A percentile compares a stretch with the other conserved stretches of the same genome.
These are phyloP conservation scores for Cheilosia impressa DNA, from an alignment of 2,888 invertebrate genomes.

Conservation along the genomic window DNA sequence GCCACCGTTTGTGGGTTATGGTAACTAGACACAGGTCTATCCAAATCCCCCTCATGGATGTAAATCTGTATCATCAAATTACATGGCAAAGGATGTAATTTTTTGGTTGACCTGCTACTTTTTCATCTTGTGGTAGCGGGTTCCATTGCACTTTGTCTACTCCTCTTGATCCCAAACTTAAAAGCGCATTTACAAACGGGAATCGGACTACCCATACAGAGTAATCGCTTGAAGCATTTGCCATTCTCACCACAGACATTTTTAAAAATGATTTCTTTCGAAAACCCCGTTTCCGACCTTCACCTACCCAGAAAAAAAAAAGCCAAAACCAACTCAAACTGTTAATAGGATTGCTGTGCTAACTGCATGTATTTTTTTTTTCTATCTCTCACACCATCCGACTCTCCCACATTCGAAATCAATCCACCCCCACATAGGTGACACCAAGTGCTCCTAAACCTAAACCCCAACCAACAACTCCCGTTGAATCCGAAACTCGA, in stretches of 20 bases:
- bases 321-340: constrained; percentile 35
- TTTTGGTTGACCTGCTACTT: no score
- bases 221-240: background rate
- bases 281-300: constrained; percentile 18
- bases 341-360: constrained; percentile 76
- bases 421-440: constrained; percentile 33
- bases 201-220: no score
- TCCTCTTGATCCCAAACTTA: no score
- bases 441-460: constrained; percentile 38
- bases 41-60: no score
- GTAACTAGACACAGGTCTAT: no score
- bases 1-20: no score
- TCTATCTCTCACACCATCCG: constrained; percentile 77
- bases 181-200: no score
- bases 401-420: constrained; percentile 7
- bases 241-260: background rate
- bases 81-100: no score
- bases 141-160: no score
- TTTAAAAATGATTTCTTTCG: background rate
- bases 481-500: background rate
- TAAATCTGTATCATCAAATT: no score
- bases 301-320: constrained; percentile 43
- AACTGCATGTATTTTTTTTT: constrained; percentile 80
- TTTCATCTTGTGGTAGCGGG: no score
- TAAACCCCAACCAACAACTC: background rate